Percentiles rank a stretch among this genome's conserved stretches.
Conservation (phyloP, 2,888 invertebrate genomes). For the Drosophila peninsularis region DNA sequence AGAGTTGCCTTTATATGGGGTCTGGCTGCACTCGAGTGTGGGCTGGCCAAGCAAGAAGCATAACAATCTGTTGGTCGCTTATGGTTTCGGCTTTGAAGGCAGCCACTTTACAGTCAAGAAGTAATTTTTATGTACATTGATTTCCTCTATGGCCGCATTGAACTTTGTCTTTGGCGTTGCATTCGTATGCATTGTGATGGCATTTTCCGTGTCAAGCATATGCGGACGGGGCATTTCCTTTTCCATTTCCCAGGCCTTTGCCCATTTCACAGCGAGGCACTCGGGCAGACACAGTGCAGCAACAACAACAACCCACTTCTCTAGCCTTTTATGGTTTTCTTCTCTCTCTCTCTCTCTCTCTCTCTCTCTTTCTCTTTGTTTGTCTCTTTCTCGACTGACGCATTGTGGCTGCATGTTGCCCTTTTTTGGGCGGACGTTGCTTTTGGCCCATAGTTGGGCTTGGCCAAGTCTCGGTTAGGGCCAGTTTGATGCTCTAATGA, state of each 20-base stretch:
- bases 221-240: conserved; percentile 61
- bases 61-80: conserved; percentile 25
- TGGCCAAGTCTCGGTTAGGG: conserved; percentile 41
- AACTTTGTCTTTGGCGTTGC: conserved; percentile 10
- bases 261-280: conserved; percentile 51
- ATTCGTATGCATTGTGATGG: conserved; percentile 67
- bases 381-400: conserved; percentile 15
- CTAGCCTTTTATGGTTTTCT: conserved; percentile 67
- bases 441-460: conserved; percentile 42
- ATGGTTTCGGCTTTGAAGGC: conserved; percentile 25
- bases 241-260: conserved; percentile 59
- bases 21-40: conserved; percentile 21
- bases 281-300: conserved; percentile 15
- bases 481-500: conserved; percentile 56
- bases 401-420: conserved; percentile 53
- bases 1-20: conserved; percentile 52
- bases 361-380: conserved; percentile 2
- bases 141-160: conserved; percentile 41
- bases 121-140: conserved; percentile 61
- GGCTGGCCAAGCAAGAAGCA: conserved; percentile 25
- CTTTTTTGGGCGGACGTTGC: conserved; percentile 65
- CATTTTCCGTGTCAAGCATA: conserved; percentile 75
- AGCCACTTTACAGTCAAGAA: conserved; percentile 50
- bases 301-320: conserved; percentile 62
- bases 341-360: conserved; percentile 29